Percentiles rank a stretch among this genome's conserved stretches.
Evolutionary conservation across 2,888 invertebrate genomes (phyloP).

Genomic region (Halocaridina rubra): DNA sequence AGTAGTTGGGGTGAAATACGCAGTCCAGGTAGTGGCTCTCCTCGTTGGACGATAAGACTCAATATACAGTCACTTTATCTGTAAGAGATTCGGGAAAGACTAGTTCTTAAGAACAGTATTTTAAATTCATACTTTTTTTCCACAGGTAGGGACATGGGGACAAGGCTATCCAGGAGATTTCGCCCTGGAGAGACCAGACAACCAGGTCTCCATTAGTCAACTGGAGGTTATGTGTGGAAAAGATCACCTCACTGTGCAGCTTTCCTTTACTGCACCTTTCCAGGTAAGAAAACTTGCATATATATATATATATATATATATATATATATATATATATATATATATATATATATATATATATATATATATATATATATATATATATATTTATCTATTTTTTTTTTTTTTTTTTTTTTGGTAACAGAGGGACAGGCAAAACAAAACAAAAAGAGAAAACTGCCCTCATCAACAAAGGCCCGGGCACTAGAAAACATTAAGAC

Average conservation of each 20-base stretch:
- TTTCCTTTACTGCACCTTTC: constrained; percentile 91
- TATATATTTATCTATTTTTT: too few relatives aligned
- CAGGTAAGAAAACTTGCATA: constrained; percentile 76
- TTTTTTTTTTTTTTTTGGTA: too few relatives aligned
- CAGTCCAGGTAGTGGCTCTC: too few relatives aligned
- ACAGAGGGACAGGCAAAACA: too few relatives aligned
- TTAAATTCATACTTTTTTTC: neutral
- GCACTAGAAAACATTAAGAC: too few relatives aligned
- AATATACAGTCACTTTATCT: neutral
- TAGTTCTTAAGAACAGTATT: too few relatives aligned
- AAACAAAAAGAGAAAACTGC: too few relatives aligned
- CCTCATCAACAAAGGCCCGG: too few relatives aligned
- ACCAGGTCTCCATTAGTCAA: constrained; percentile 90
- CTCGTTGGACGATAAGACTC: too few relatives aligned
- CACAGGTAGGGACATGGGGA: constrained; percentile 16
- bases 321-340: neutral
- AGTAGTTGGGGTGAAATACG: too few relatives aligned
- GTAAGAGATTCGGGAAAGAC: neutral
- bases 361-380: too few relatives aligned
- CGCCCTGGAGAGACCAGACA: constrained; percentile 79
- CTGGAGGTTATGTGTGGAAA: constrained; percentile 96
- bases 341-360: constrained; percentile 8
- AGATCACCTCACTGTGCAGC: constrained; percentile 93
- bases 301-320: too few relatives aligned
- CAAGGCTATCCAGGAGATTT: constrained; percentile 55